Percentiles rank a stretch among this genome's conserved stretches.
Evolutionary conservation across 2,113 vertebrate genomes (phyloP).

Genomic region (rat (Rattus norvegicus)): GRCr8 NC_086022.1:123144501-123145000

Average conservation of each 20-base stretch:
- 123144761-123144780: background rate
- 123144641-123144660: background rate
- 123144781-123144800: rapidly evolving
- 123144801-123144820: background rate
- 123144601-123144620: background rate
- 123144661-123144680: background rate
- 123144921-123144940: background rate
- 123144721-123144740: background rate
- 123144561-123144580: background rate
- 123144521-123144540: background rate
- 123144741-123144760: background rate
- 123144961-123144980: background rate
- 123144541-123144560: background rate
- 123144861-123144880: background rate
- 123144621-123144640: background rate
- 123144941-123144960: too few species aligned
- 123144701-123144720: background rate
- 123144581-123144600: background rate
- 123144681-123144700: background rate
- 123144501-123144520: conserved; percentile 55
- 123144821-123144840: background rate
- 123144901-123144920: background rate
- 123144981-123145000: background rate
- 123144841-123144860: background rate
- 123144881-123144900: background rate